Evolutionary conservation across 2,113 vertebrate species (phyloP), one percentile per base, ranked within the genome.

Genomic region (Microcebus ravelobensis): DNA sequence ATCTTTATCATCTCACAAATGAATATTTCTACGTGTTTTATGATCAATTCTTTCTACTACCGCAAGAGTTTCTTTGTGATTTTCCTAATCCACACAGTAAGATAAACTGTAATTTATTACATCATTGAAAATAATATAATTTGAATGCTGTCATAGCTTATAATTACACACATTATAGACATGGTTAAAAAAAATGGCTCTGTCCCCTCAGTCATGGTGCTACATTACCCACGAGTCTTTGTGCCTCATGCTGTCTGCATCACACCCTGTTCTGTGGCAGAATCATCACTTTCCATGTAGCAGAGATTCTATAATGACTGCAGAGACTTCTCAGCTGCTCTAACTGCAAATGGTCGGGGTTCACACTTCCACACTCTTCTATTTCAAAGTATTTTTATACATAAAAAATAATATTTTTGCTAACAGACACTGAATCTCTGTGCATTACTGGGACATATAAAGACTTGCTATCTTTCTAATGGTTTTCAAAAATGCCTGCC

Each of bases 371-470:
- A 14, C 15, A 52, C 1, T n/a, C 34, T 23, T 96, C 11, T 20
- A 4, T 91, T 48, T 84, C 15, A 34, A 65, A n/a, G 17, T 45
- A 83, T 34, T 80, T 95, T 95, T 92, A 93, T 31, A 70, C 0
- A 4, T 57, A 65, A 90, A 87, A 94, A 96, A 73, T 68, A 39
- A 23, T 25, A 29, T 84, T 95, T 88, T 97, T 92, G 48, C 27
- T 55, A 80, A 59, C 10, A 68, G 48, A 39, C 6, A 31, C 9
- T 57, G 73, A 94, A 90, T 79, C 12, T 6, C 18, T 42, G 34
- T 59, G 10, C 9, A 50, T 8, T 52, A 68, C 25, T 59, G 68
- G 25, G 27, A 57, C 5, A 5, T 90, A 83, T 23, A 17, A 86
- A 76, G 15, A 70, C 13, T 48, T n/a, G 61, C 13, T 90, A 12